Evolutionary conservation across 2,888 invertebrate genomes (phyloP).

Genomic region (Phengaris arion): DNA sequence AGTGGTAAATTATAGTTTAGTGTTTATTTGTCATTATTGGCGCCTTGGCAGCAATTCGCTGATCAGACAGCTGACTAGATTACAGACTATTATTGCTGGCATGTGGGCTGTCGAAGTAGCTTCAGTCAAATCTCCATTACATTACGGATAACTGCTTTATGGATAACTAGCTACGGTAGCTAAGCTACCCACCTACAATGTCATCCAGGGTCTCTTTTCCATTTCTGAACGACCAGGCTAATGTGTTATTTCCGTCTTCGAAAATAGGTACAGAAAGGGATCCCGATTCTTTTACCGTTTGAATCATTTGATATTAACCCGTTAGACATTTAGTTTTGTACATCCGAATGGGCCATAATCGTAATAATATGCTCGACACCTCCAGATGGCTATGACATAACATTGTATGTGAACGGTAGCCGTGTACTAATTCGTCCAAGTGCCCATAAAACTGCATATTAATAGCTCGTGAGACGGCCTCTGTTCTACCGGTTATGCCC

Average conservation of each 20-base stretch:
- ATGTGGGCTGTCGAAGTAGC: no score
- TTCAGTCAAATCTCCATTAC: no score
- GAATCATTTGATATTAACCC: not conserved
- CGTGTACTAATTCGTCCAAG: conserved; percentile 30
- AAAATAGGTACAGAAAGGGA: no score
- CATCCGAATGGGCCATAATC: not conserved
- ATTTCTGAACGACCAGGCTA: no score
- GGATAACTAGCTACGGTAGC: no score
- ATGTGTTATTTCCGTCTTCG: no score
- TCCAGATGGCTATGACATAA: conserved; percentile 18
- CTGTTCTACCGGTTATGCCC: conserved; percentile 8
- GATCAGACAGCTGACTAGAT: no score
- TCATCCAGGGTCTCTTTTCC: no score
- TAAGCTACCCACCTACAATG: no score
- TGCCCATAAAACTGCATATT: conserved; percentile 23
- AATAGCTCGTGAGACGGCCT: conserved; percentile 17
- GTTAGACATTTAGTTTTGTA: not conserved
- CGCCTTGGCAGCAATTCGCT: not conserved
- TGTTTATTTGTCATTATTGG: not conserved
- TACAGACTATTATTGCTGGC: not conserved
- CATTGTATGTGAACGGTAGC: conserved; percentile 23
- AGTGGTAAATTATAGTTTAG: not conserved
- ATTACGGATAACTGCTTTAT: no score
- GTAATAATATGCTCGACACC: not conserved
- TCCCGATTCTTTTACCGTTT: no score